A percentile compares a stretch with the other conserved stretches of the same genome.
Conservation (phyloP, 2,797 vertebrate genomes). For the Columba guinea region DNA sequence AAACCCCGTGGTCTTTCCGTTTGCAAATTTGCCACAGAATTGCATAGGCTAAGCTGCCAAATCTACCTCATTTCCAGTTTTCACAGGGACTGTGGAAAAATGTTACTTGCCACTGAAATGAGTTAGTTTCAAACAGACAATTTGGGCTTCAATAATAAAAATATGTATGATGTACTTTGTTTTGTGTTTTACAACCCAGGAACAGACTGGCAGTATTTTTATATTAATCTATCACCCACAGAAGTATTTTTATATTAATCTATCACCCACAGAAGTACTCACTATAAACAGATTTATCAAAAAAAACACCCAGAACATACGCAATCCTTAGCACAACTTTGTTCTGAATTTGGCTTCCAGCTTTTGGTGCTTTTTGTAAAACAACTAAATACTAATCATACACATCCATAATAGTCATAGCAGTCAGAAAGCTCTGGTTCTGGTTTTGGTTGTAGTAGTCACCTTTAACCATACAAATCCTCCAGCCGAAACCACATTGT, state of each 20-base stretch:
- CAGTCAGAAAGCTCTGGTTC: neutral
- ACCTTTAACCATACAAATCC: neutral
- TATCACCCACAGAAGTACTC: neutral
- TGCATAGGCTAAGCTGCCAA: constrained; percentile 2
- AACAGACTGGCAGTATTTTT: constrained; percentile 5
- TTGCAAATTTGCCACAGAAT: constrained; percentile 4
- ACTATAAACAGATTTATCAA: neutral
- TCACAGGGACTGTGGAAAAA: neutral
- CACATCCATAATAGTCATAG: neutral
- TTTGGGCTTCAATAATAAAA: neutral
- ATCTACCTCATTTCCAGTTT: constrained; percentile 26
- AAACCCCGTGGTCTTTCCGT: neutral
- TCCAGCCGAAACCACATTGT: constrained; percentile 14
- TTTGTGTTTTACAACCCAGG: constrained; percentile 25
- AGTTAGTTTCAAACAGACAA: neutral
- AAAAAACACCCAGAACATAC: neutral
- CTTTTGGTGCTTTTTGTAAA: neutral
- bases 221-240: neutral
- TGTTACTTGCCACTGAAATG: neutral
- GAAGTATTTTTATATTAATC: constrained; percentile 10
- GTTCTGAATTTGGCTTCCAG: neutral
- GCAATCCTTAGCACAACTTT: neutral
- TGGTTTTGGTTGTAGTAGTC: neutral
- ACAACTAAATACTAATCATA: constrained; percentile 6
- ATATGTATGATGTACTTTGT: neutral